Percentiles rank a stretch among this genome's conserved stretches.
These are phyloP conservation scores for Trachymyrmex septentrionalis DNA, from an alignment of 1,140 invertebrate genomes.

Conservation along the genomic window DNA sequence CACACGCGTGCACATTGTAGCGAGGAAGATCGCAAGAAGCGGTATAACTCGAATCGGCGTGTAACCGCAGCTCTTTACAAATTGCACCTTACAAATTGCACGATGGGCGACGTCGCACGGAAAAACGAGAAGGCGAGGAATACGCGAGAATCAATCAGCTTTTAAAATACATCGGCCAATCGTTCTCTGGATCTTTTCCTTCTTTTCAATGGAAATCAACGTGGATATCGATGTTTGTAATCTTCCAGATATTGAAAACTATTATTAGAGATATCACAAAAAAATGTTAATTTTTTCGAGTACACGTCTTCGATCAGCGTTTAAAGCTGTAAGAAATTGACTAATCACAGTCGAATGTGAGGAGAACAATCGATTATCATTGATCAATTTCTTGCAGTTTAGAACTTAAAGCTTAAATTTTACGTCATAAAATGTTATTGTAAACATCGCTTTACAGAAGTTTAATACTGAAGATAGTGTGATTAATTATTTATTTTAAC, in stretches of 20 bases:
- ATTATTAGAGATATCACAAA: not conserved
- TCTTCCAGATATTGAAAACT: not conserved
- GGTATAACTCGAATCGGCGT: conserved; percentile 1
- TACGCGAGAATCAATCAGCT: conserved; percentile 6
- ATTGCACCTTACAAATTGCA: not conserved
- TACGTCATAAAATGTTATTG: too few species aligned
- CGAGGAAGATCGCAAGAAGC: conserved; percentile 2
- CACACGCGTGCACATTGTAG: not conserved
- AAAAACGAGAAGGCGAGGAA: not conserved
- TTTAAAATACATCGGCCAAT: conserved; percentile 2
- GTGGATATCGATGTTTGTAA: not conserved
- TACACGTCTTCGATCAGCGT: not conserved
- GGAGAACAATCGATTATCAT: too few species aligned
- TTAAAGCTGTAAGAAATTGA: too few species aligned
- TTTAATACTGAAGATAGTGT: too few species aligned
- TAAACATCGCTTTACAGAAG: too few species aligned
- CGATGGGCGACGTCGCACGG: too few species aligned
- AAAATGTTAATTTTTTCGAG: not conserved
- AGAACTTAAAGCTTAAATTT: too few species aligned
- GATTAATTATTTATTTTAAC: too few species aligned
- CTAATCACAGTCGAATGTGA: too few species aligned
- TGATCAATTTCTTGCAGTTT: too few species aligned
- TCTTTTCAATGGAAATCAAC: not conserved
- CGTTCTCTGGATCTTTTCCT: not conserved
- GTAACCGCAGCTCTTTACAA: conserved; percentile 14